These are phyloP conservation scores for Nesoenas mayeri DNA, from an alignment of 2,113 vertebrate species.

Conservation along the genomic window DNA sequence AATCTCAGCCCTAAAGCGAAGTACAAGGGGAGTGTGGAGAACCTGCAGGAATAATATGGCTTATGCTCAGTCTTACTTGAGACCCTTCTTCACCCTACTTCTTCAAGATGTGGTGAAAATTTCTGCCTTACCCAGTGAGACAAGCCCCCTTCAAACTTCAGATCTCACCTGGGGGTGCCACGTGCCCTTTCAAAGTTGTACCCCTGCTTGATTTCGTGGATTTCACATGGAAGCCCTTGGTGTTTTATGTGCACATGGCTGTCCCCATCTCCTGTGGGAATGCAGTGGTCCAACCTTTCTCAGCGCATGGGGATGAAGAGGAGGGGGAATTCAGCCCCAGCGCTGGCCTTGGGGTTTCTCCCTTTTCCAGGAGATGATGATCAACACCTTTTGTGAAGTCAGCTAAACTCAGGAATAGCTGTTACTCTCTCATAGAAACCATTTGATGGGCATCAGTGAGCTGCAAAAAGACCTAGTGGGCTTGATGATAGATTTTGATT, in stretches of 20 bases:
- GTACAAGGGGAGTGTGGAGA: not conserved
- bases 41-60: not conserved
- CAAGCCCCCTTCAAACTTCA: not conserved
- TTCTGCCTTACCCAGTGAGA: not conserved
- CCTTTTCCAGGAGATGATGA: not conserved
- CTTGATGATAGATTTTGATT: not conserved
- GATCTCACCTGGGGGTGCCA: not conserved
- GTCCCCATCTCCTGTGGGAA: not conserved
- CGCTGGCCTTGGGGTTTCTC: not conserved
- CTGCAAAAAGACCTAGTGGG: not conserved
- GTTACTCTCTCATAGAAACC: not conserved
- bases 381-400: not conserved
- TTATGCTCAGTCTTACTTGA: not conserved
- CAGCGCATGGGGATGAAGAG: not conserved
- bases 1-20: not conserved
- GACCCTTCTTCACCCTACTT: not conserved
- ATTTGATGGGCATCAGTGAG: not conserved
- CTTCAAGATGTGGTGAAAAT: not conserved
- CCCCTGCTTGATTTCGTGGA: not conserved
- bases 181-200: not conserved
- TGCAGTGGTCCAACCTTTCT: not conserved
- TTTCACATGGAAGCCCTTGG: accelerated
- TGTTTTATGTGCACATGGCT: accelerated
- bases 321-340: not conserved
- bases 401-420: not conserved